phyloP scores from a whole-genome alignment of 1,140 invertebrate species.

The Drosophila virilis region DNA sequence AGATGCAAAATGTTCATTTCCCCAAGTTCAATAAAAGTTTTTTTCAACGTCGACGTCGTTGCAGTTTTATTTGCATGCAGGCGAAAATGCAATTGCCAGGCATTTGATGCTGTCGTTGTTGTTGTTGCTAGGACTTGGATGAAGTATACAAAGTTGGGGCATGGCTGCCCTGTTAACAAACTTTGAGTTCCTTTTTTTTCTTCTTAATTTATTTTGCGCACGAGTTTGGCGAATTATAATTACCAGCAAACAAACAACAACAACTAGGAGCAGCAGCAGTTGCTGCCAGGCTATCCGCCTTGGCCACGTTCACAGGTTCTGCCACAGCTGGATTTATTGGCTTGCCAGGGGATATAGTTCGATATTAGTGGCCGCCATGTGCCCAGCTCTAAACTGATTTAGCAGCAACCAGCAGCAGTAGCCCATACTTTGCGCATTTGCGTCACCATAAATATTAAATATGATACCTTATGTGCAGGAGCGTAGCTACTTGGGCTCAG shows the following conservation, averaged over 20 bases:
- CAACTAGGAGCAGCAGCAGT: conserved; percentile 24
- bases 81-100: conserved; percentile 74
- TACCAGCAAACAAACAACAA: conserved; percentile 55
- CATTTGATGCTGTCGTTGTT: conserved; percentile 34
- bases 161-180: conserved; percentile 36
- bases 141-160: conserved; percentile 25
- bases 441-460: conserved; percentile 81
- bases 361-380: conserved; percentile 67
- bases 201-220: conserved; percentile 83
- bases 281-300: conserved; percentile 11
- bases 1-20: conserved; percentile 52
- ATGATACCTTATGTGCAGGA: conserved; percentile 74
- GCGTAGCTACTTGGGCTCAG: conserved; percentile 16
- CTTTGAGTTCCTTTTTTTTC: conserved; percentile 49
- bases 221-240: conserved; percentile 74
- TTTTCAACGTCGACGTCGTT: conserved; percentile 59
- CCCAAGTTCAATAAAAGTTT: conserved; percentile 83
- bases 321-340: conserved; percentile 69
- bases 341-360: conserved; percentile 59
- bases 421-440: conserved; percentile 48
- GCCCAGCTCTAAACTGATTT: conserved; percentile 54
- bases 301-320: conserved; percentile 39
- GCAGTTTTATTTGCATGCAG: conserved; percentile 79
- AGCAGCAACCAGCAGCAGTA: conserved; percentile 19
- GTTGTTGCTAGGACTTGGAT: conserved; percentile 28